phyloP scores from a whole-genome alignment of 2,888 invertebrate species.

The Patella caerulea region DNA sequence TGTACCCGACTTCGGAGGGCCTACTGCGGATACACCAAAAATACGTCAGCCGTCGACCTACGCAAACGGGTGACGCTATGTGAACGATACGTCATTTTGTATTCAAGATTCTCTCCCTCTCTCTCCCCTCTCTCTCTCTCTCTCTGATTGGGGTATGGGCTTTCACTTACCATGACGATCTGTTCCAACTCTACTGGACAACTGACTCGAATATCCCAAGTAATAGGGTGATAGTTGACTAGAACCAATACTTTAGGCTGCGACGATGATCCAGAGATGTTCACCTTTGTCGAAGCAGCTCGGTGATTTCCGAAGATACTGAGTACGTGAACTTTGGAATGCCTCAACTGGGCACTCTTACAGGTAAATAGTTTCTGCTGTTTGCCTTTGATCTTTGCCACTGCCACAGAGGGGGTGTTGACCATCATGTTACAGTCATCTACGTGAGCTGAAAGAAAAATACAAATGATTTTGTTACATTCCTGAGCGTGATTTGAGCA shows the following conservation, averaged over 20 bases:
- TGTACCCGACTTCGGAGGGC: too few relatives aligned
- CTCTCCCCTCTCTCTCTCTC: too few relatives aligned
- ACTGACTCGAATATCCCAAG: conserved; percentile 23
- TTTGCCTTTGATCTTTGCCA: conserved; percentile 15
- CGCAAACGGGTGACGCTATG: too few relatives aligned
- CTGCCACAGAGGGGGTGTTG: conserved; percentile 7
- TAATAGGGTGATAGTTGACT: conserved; percentile 32
- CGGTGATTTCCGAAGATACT: conserved; percentile 37
- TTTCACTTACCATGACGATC: conserved; percentile 27
- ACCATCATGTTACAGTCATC: conserved; percentile 15
- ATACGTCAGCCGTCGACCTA: too few relatives aligned
- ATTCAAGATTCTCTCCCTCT: too few relatives aligned
- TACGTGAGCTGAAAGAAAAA: conserved; percentile 14
- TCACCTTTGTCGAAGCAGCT: conserved; percentile 25
- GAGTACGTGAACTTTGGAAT: conserved; percentile 23
- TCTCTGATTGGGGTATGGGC: too few relatives aligned
- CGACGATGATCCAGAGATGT: conserved; percentile 17
- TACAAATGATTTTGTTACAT: too few relatives aligned
- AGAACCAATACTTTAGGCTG: conserved; percentile 19
- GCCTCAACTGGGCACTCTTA: conserved; percentile 12
- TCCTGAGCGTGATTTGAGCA: too few relatives aligned
- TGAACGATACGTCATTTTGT: too few relatives aligned
- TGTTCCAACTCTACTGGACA: conserved; percentile 9
- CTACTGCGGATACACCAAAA: too few relatives aligned
- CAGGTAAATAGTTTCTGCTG: conserved; percentile 18